Base-by-base conservation (phyloP, 1,140 invertebrate genomes). In the Formica selysi region DNA sequence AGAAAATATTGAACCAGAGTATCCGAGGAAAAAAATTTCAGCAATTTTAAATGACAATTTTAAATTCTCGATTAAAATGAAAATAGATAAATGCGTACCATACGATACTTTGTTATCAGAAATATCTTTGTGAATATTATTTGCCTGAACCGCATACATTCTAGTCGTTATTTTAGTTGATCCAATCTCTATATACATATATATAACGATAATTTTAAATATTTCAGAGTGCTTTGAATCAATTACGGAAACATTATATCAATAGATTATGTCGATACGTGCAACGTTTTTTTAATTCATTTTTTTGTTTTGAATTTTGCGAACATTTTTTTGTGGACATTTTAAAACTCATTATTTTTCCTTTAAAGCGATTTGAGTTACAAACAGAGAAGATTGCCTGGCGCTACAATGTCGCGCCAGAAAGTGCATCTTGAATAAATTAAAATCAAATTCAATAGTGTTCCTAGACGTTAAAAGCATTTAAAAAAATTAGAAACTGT, bases 1-100 rank as follows among this genome's bases (percentile, higher is more conserved):
- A 26, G 54, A 76, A 76, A 76, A 76, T 76, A 76, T 76, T 76
- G 36, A 36, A 59, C 22, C n/a, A 19, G 13, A 19, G 3, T 38
- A 38, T 10, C 41, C n/a, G 36, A 38, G 22, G 32, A 59, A 51
- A 57, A 4, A 76, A 38, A 74, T 59, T 57, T 74, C 13, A 38
- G 8, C 36, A 61, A 16, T 41, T 76, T 76, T 61, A 61, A 61
- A 61, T n/a, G 16, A 26, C 36, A 76, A 61, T 38, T 76, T 61
- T 61, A 29, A n/a, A 22, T 10, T 19, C 54, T 3, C 57, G 36
- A 38, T 61, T 74, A 59, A 74, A 38, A 19, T 29, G 3, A 44
- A 73, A 38, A 41, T 36, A 76, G 36, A 59, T 59, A 59, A 44
- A 76, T 41, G 19, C 16, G 3, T 7, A 5, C 16, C 16, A 32